These are phyloP conservation scores for Alligator sinensis DNA, from an alignment of 2,113 vertebrate genomes.

Conservation along the genomic window DNA sequence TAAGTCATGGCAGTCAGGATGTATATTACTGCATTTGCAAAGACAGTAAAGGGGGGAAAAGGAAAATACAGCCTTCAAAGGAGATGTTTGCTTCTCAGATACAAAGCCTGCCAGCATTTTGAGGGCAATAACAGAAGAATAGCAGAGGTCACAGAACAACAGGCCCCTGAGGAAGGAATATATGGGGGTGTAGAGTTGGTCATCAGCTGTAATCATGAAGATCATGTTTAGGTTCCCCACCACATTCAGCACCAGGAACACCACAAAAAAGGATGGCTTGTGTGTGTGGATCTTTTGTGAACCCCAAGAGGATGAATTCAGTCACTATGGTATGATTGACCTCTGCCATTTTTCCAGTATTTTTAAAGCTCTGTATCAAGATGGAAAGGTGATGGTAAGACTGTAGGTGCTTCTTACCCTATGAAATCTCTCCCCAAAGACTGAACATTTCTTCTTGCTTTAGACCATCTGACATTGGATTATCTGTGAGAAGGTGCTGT, in stretches of 20 bases:
- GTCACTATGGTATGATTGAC: neutral
- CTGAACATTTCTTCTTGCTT: too few relatives aligned
- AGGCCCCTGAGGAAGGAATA: conserved; percentile 60
- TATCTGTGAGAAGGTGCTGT: too few relatives aligned
- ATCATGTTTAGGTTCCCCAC: conserved; percentile 52
- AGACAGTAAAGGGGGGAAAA: conserved; percentile 56
- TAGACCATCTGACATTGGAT: too few relatives aligned
- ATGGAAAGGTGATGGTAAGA: too few relatives aligned
- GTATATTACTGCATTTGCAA: conserved; percentile 19
- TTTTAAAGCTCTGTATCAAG: too few relatives aligned
- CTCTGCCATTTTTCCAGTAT: too few relatives aligned
- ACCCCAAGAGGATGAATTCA: neutral
- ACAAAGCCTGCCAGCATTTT: conserved; percentile 59
- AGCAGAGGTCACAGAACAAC: conserved; percentile 60
- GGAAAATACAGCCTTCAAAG: conserved; percentile 38
- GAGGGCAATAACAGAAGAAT: conserved; percentile 47
- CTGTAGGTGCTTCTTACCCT: too few relatives aligned
- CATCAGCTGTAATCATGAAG: conserved; percentile 32
- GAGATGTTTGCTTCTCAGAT: conserved; percentile 45
- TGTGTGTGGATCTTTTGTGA: neutral
- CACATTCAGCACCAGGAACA: conserved; percentile 48
- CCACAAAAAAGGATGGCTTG: neutral
- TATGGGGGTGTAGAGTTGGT: conserved; percentile 44
- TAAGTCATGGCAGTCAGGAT: conserved; percentile 63
- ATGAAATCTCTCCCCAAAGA: too few relatives aligned